phyloP scores from a whole-genome alignment of 2,113 vertebrate species.

The Geococcyx californianus region DNA sequence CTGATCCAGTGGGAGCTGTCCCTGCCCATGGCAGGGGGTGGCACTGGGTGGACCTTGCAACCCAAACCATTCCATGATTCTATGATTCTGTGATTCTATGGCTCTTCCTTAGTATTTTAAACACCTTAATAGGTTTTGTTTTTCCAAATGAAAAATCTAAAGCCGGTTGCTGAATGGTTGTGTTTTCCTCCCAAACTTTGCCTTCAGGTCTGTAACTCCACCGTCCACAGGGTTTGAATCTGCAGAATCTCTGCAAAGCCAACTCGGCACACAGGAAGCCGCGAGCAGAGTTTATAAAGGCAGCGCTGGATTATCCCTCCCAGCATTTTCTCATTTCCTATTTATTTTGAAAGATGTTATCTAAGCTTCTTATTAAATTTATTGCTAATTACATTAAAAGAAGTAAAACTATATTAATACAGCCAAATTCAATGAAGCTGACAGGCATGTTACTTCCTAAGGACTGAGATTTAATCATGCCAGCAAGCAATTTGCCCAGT shows the following conservation, averaged over 20 bases:
- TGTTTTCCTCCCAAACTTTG: no score
- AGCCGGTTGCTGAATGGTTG: no score
- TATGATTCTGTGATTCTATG: no score
- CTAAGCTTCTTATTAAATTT: not conserved
- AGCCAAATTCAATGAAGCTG: not conserved
- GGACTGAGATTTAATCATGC: not conserved
- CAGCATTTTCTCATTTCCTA: not conserved
- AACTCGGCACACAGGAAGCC: not conserved
- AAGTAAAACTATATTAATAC: not conserved
- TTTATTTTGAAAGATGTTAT: not conserved
- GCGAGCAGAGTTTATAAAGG: not conserved
- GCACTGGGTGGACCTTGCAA: no score
- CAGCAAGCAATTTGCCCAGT: not conserved
- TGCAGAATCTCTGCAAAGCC: rapidly evolving
- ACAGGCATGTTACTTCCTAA: not conserved
- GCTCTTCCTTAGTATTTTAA: no score
- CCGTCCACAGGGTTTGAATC: not conserved
- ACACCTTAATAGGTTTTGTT: no score
- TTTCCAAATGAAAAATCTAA: no score
- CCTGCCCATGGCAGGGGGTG: no score
- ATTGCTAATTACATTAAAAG: not conserved
- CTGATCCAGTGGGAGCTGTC: no score
- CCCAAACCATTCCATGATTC: no score
- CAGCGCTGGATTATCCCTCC: not conserved
- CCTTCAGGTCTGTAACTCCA: no score